These are phyloP conservation scores for Epistrophe eligans DNA, from an alignment of 2,888 invertebrate species.

Conservation along the genomic window DNA sequence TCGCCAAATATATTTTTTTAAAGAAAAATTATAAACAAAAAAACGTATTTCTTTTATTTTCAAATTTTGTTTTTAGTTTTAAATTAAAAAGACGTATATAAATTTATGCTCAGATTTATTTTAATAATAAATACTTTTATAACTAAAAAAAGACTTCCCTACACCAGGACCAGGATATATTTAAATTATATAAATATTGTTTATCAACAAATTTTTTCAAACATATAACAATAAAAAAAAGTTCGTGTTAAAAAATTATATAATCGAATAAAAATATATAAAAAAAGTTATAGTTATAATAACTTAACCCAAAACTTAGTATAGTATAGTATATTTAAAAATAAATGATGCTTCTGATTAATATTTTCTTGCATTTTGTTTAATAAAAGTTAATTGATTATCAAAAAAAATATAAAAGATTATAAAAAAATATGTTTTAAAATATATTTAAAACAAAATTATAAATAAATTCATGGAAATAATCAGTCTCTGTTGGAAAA, in stretches of 20 bases:
- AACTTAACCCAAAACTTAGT: constrained; percentile 56
- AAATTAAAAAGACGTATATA: constrained; percentile 73
- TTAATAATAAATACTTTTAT: constrained; percentile 14
- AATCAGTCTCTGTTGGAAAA: constrained; percentile 67
- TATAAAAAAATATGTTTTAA: constrained; percentile 13
- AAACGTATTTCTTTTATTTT: background rate
- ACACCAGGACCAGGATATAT: constrained; percentile 62
- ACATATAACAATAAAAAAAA: constrained; percentile 7
- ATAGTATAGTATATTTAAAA: constrained; percentile 40
- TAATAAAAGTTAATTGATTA: constrained; percentile 50
- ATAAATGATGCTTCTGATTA: constrained; percentile 75
- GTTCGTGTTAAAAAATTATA: constrained; percentile 43
- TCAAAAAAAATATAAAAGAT: constrained; percentile 20
- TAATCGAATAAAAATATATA: constrained; percentile 1
- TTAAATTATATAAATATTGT: background rate
- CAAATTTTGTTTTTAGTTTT: background rate
- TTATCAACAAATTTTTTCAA: constrained; percentile 10
- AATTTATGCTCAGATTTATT: constrained; percentile 50
- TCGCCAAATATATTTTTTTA: constrained; percentile 15
- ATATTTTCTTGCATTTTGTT: constrained; percentile 71
- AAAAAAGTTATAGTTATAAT: background rate
- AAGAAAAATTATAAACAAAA: constrained; percentile 25
- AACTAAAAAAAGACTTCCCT: constrained; percentile 34
- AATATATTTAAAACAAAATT: constrained; percentile 1
- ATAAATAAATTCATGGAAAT: constrained; percentile 59